phyloP scores from a whole-genome alignment of 1,140 invertebrate species.

The Caenorhabditis latens region DNA sequence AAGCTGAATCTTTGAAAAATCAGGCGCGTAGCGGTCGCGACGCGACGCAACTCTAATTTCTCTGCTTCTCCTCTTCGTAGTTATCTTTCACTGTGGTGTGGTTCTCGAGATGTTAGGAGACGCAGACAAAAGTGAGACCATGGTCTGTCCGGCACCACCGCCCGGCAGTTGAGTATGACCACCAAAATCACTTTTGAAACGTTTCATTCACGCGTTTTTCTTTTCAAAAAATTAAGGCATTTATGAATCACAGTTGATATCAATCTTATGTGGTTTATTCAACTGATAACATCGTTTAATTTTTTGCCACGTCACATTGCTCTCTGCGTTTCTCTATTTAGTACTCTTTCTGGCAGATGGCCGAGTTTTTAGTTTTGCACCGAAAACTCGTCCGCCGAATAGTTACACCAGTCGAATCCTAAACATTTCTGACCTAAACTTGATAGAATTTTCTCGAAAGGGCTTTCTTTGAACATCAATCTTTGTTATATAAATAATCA shows the following conservation, averaged over 20 bases:
- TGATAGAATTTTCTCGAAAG: neutral
- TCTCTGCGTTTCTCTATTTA: neutral
- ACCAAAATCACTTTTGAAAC: neutral
- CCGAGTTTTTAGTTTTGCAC: neutral
- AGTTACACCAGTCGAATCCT: neutral
- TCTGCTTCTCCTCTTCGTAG: neutral
- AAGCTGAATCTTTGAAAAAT: no score
- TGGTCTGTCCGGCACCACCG: conserved; percentile 27
- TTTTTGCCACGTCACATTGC: conserved; percentile 10
- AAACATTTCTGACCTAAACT: conserved; percentile 16
- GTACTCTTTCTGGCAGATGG: neutral
- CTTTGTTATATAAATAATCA: neutral
- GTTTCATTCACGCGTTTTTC: neutral
- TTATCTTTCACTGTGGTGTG: neutral
- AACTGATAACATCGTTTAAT: neutral
- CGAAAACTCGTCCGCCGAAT: neutral
- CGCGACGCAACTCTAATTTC: conserved; percentile 46
- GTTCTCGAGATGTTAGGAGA: neutral
- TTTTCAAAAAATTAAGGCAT: no score
- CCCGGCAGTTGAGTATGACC: neutral
- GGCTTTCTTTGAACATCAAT: neutral
- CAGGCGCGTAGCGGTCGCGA: conserved; percentile 18
- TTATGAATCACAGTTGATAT: neutral
- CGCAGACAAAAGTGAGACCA: conserved; percentile 13
- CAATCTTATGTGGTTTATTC: neutral